Base-by-base conservation (phyloP, 2,888 invertebrate genomes). In the Erebia aethiops region DNA sequence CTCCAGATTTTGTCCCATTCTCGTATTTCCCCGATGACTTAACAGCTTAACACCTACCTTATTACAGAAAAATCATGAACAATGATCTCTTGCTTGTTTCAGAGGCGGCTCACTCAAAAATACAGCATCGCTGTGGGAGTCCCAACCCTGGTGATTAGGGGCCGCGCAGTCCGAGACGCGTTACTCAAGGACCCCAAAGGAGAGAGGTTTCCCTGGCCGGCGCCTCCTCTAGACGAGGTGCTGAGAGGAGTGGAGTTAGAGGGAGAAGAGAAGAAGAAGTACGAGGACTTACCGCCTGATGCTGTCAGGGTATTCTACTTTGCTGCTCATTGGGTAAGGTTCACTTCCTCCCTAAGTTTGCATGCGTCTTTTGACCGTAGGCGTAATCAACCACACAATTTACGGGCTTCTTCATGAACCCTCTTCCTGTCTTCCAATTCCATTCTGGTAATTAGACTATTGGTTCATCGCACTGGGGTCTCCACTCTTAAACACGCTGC, bases 251-350 rank as follows among this genome's bases (percentile, higher is more conserved):
- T 95, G 0, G 84, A 86, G 72, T 81, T 83, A 83, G 94, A 86
- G 87, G 88, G 88, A 0, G 84, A 86, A 1, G 84, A 80, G 66
- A 87, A 82, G 46, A 93, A 89, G 80, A 83, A 92, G 21, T 95
- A 95, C 80, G 94, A 94, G 21, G 94, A 95, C 73, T 84, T 96
- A 21, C 94, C 95, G 0, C 93, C 93, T 78, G 95, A 95, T 77
- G 87, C 89, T 1, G 94, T 96, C 68, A 95, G 96, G 80, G 97
- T 97, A 56, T 95, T 98, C 80, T 97, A 97, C 84, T 98, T 98
- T 87, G 97, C 97, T 71, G 98, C 98, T 21, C 96, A 97, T 86
- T 98, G 98, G 98, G 98, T 98, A 89, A 93, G 95, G 86, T 54
- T 16, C 18, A 16, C 7, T 52, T 16, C 16, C 14, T 13, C n/a